Conservation (phyloP, 1,140 invertebrate genomes). For the Helicoverpa armigera region DNA sequence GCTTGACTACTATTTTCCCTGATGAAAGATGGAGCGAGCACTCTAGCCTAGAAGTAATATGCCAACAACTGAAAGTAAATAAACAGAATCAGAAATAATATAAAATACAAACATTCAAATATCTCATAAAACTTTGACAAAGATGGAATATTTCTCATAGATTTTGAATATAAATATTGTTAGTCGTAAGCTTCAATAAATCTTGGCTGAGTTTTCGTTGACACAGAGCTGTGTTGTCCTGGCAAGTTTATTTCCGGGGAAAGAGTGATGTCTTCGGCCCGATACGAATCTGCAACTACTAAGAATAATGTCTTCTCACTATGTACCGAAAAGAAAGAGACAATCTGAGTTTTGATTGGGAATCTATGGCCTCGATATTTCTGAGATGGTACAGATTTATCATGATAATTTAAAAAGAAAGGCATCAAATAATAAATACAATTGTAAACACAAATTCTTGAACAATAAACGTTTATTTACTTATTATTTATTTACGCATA, state of each 20-base stretch:
- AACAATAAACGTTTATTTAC: too few species aligned
- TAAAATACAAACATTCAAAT: constrained; percentile 2
- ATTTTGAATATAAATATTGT: constrained; percentile 53
- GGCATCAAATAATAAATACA: too few species aligned
- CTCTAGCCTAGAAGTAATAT: too few species aligned
- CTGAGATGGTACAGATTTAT: background rate
- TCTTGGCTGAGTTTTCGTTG: constrained; percentile 64
- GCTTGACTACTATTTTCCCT: too few species aligned
- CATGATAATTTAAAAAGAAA: too few species aligned
- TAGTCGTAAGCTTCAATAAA: constrained; percentile 59
- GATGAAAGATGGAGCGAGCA: too few species aligned
- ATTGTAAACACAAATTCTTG: too few species aligned
- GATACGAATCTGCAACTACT: constrained; percentile 66
- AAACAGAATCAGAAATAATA: background rate
- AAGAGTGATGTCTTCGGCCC: constrained; percentile 65
- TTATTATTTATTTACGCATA: too few species aligned
- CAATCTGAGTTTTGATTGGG: too few species aligned
- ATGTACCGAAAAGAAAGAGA: too few species aligned
- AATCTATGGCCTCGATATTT: background rate
- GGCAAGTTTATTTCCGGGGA: constrained; percentile 73
- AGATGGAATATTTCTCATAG: constrained; percentile 43
- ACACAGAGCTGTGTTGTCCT: constrained; percentile 64
- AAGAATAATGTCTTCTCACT: constrained; percentile 34
- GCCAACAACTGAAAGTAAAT: too few species aligned
- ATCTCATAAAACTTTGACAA: constrained; percentile 17